Base-by-base conservation (phyloP, 2,797 vertebrate genomes). In the Malacoctenus gilli region DNA sequence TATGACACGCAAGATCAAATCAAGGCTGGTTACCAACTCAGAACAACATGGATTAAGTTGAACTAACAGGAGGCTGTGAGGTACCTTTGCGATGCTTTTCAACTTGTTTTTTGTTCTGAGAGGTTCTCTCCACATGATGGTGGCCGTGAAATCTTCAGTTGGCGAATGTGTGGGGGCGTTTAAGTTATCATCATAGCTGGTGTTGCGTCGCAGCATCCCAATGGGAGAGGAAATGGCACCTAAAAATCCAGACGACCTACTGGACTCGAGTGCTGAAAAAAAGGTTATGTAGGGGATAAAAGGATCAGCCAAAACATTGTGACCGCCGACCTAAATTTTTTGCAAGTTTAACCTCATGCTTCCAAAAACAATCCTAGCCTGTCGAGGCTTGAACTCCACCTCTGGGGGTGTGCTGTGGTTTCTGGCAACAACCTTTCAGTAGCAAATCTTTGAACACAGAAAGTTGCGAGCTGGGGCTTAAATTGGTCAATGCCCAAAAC, bases 101-200 rank as follows among this genome's bases (percentile, higher is more conserved):
- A 95, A 97, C 84, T 92, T 96, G 88, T 93, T 92, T 64, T 93
- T 92, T 30, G 95, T 95, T 68, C 96, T 94, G 63, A 98, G 83
- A 0, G 97, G 96, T 13, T 94, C 89, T 77, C 91, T 94, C 96
- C 97, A 98, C 2, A 95, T 80, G 39, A 91, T 89, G 85, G 81
- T 91, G 61, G 91, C 87, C 60, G 83, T 86, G 75, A 95, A 75
- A 85, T 97, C 95, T 0, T 91, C 38, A 21, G 97, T 95, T 8
- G 95, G 95, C 25, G 96, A 95, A 34, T 93, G 92, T 88, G 97
- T 94, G 50, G 94, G 94, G 1, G 85, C 68, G 16, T 96, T 93
- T 55, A 98, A 89, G 60, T 88, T 92, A 47, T 96, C 95, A 4
- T 98, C 95, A 59, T 99, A 98, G 89, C 92, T 95, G 81, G 94